Percentiles rank a stretch among this genome's conserved stretches.
phyloP scores from a whole-genome alignment of 2,797 vertebrate species.

The Selene dorsalis region DNA sequence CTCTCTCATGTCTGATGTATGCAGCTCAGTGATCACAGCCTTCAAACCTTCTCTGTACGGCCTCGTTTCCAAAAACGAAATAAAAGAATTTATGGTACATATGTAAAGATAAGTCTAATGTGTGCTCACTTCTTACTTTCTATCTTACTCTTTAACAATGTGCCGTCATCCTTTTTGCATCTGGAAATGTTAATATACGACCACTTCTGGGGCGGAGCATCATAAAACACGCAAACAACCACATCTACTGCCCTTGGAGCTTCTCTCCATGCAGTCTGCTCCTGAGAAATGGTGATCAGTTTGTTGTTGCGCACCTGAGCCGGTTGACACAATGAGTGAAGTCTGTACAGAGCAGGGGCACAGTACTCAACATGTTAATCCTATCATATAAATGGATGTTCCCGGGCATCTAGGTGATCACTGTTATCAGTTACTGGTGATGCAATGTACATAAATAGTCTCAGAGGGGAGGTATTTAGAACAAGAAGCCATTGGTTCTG shows the following conservation, averaged over 20 bases:
- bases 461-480: too few species aligned
- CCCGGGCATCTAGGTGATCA: background rate
- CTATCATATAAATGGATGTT: background rate
- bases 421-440: background rate
- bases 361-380: background rate
- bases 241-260: background rate
- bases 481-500: too few species aligned
- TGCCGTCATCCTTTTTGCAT: background rate
- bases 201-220: background rate
- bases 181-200: slow-evolving; percentile 17
- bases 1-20: slow-evolving; percentile 51
- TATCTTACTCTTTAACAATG: background rate
- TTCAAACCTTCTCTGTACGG: slow-evolving; percentile 23
- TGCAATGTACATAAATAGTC: background rate
- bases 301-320: background rate
- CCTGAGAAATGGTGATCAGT: slow-evolving; percentile 5
- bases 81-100: slow-evolving; percentile 30
- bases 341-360: slow-evolving; percentile 1
- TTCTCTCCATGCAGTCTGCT: background rate
- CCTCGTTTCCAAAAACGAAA: slow-evolving; percentile 46
- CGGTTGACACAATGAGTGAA: background rate
- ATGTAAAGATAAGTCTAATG: slow-evolving; percentile 13
- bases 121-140: background rate
- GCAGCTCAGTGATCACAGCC: slow-evolving; percentile 26
- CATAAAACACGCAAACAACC: slow-evolving; percentile 35